Conservation (phyloP, 92 coral and sea anemone species). For the Epizoanthus ramosus region DNA sequence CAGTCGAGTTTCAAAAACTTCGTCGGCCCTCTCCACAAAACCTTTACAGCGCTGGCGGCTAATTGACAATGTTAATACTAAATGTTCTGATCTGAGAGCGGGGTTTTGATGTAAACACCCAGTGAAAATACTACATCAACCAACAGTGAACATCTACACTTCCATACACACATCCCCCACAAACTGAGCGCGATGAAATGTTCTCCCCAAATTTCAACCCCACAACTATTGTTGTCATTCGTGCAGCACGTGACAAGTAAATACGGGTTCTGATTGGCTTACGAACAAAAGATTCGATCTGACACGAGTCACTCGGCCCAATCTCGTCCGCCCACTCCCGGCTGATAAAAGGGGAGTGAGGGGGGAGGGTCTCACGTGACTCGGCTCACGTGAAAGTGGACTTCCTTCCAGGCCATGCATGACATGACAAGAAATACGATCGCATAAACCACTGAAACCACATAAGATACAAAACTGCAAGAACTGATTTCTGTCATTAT, state of each 20-base stretch:
- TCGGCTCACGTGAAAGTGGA: background rate
- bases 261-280: slow-evolving; percentile 13
- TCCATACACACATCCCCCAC: slow-evolving; percentile 3
- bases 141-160: background rate
- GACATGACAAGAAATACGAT: no score
- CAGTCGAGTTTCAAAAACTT: background rate
- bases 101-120: background rate
- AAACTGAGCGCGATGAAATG: slow-evolving; percentile 19
- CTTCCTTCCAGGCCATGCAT: no score
- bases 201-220: slow-evolving; percentile 29
- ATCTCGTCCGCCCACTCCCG: slow-evolving; percentile 14
- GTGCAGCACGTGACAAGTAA: slow-evolving; percentile 27
- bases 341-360: background rate
- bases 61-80: background rate
- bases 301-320: slow-evolving; percentile 26
- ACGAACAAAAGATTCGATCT: background rate
- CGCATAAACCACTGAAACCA: no score
- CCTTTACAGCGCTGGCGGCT: background rate
- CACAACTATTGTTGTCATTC: slow-evolving; percentile 30
- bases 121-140: background rate
- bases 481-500: background rate
- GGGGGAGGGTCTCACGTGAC: slow-evolving; percentile 14
- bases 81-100: background rate
- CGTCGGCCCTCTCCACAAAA: no score
- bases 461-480: no score